Base-by-base conservation (phyloP, 2,113 vertebrate genomes). In the Pimephales promelas region DNA sequence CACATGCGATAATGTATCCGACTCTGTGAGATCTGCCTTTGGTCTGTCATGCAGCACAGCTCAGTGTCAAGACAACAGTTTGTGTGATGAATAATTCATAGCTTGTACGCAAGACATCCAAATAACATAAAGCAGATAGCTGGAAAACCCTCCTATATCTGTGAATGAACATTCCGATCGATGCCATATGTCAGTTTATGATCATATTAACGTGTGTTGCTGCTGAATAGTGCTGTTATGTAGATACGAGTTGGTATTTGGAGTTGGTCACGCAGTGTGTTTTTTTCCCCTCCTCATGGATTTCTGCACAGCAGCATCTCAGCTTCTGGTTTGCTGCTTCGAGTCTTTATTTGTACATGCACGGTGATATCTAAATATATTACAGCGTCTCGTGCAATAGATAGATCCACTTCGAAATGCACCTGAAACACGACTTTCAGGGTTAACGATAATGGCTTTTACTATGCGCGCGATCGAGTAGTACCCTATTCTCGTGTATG, bases 11-110 rank as follows among this genome's bases (percentile, higher is more conserved):
- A 6, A 1, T 13, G n/a, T 47, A 59, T 49, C 66, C 8, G 36
- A 47, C 64, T 43, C 24, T 43, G 9, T 6, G 71, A 57, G 82
- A 36, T 81, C 73, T 40, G 56, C 40, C 54, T 82, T 68, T 11
- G 20, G 87, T 85, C 79, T 85, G 82, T 62, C 28, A 56, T 86
- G 84, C 68, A 76, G 84, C 83, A 86, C 76, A 83, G 78, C 73
- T 76, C 61, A 52, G 70, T 83, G 84, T 86, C 80, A 81, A 68
- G 82, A 84, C 77, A 83, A 82, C 85, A 84, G 78, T 87, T 64
- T 83, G 84, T 83, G 83, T 86, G 64, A 89, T 90, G 86, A 89
- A 90, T 90, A 86, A 90, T 90, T 87, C 85, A 90, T 88, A 71
- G 84, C 59, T 77, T 85, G 87, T 83, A 86, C 78, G 86, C 83